phyloP scores from a whole-genome alignment of 2,888 invertebrate species.

The Micropterix aruncella region DNA sequence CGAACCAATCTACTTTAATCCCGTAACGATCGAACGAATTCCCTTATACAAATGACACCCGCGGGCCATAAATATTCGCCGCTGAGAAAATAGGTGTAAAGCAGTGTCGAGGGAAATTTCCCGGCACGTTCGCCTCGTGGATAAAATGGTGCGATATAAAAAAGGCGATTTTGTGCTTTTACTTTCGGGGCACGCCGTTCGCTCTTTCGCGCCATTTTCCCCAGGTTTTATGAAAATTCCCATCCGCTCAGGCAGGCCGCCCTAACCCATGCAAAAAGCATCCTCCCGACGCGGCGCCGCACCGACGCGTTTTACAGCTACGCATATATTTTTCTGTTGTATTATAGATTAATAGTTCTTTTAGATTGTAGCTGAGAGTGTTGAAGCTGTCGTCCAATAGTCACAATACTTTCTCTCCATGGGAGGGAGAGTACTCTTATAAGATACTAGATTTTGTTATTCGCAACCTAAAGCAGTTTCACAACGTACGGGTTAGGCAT shows the following conservation, averaged over 20 bases:
- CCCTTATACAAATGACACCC: not conserved
- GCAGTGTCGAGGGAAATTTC: not conserved
- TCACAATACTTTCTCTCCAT: no score
- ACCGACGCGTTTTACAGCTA: no score
- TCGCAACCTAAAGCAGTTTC: no score
- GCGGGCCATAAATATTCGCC: not conserved
- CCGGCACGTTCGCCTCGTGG: not conserved
- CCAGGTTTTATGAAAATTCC: not conserved
- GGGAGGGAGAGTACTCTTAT: no score
- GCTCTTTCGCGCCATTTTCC: not conserved
- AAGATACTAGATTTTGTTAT: no score
- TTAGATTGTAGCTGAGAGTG: no score
- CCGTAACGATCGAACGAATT: not conserved
- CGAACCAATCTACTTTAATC: not conserved
- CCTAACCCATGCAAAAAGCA: not conserved
- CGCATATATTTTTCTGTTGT: no score
- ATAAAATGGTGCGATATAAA: not conserved
- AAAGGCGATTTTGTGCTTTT: not conserved
- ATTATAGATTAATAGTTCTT: no score
- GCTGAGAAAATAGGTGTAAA: not conserved
- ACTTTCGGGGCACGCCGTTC: not conserved
- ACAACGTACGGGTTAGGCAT: no score
- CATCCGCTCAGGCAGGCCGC: not conserved
- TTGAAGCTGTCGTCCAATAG: no score
- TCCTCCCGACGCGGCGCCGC: no score